A percentile compares a stretch with the other conserved stretches of the same genome.
Conservation (phyloP, 2,888 invertebrate species). For the Apamea sordens region DNA sequence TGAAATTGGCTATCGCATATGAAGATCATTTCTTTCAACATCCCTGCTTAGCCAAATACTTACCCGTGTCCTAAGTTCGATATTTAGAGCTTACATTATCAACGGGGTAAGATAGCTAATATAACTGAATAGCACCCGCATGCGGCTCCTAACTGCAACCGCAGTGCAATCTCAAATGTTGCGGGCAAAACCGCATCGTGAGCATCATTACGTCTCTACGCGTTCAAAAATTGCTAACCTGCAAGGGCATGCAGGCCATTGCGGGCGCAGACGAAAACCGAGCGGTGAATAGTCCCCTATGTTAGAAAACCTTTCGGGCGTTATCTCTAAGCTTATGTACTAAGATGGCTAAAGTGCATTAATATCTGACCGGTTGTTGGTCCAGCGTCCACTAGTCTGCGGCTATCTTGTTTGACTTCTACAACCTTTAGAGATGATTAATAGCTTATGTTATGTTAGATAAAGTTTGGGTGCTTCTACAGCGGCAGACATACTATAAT, state of each 20-base stretch:
- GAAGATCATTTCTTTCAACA: background rate
- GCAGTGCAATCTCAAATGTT: background rate
- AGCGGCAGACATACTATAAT: background rate
- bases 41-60: no score
- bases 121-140: background rate
- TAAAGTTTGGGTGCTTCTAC: constrained; percentile 13
- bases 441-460: constrained; percentile 34
- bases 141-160: background rate
- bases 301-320: background rate
- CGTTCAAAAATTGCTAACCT: background rate
- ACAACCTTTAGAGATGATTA: constrained; percentile 37
- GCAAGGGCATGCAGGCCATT: background rate
- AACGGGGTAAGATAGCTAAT: background rate
- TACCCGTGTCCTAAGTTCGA: background rate
- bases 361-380: constrained; percentile 34
- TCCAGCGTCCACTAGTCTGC: constrained; percentile 14
- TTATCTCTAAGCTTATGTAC: constrained; percentile 11
- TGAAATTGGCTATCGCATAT: no score
- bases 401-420: constrained; percentile 40
- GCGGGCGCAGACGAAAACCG: background rate
- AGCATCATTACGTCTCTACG: background rate
- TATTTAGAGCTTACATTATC: background rate
- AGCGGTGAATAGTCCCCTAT: background rate
- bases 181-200: background rate
- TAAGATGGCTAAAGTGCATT: constrained; percentile 35